phyloP scores from a whole-genome alignment of 1,140 invertebrate genomes.

The Euborellia annulipes region DNA sequence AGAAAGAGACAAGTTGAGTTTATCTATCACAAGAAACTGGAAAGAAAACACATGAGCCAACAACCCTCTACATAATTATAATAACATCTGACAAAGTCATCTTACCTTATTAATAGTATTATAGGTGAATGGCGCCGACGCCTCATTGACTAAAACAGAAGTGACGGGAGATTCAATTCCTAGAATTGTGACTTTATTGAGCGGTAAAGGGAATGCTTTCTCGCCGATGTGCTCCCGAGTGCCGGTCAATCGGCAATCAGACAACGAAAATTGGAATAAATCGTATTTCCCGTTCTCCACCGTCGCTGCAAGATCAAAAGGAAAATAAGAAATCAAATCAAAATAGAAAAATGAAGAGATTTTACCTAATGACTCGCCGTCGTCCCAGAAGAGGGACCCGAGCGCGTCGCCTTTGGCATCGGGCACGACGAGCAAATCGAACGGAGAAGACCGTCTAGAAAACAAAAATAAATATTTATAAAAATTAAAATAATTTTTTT shows the following conservation, averaged over 20 bases:
- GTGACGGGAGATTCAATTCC: conserved; percentile 5
- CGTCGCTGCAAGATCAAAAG: conserved; percentile 33
- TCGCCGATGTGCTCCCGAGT: conserved; percentile 32
- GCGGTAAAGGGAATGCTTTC: conserved; percentile 24
- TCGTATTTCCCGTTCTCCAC: conserved; percentile 40
- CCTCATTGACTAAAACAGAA: conserved; percentile 8
- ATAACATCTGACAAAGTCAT: too few relatives aligned
- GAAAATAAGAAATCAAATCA: not conserved
- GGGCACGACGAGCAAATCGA: conserved; percentile 42
- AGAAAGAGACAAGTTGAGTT: too few relatives aligned
- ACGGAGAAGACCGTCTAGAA: conserved; percentile 36
- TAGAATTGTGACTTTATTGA: conserved; percentile 5
- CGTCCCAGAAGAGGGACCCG: conserved; percentile 61
- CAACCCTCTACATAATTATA: too few relatives aligned
- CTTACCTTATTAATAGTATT: conserved; percentile 7
- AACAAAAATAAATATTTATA: conserved; percentile 5
- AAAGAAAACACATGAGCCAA: too few relatives aligned
- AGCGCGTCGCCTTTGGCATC: conserved; percentile 33
- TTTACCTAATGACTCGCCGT: conserved; percentile 52
- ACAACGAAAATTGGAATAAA: conserved; percentile 35
- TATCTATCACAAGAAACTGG: too few relatives aligned
- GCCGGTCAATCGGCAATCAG: conserved; percentile 30
- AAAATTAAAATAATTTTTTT: conserved; percentile 1
- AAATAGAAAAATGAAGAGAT: conserved; percentile 7
- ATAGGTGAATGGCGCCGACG: conserved; percentile 4